Base-by-base conservation (phyloP, 2,797 vertebrate species). In the Thunnus albacares region DNA sequence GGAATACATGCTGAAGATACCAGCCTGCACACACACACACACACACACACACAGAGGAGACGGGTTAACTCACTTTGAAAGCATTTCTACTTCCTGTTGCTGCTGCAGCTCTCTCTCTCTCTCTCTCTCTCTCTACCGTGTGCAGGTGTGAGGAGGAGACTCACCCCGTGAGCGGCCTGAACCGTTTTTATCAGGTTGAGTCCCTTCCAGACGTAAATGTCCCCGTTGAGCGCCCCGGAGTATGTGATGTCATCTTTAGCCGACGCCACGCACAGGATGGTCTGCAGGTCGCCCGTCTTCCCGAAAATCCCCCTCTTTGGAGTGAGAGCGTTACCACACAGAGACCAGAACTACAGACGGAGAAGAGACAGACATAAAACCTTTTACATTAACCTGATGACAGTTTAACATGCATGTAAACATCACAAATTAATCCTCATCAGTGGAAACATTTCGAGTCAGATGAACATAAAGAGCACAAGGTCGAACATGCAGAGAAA, bases 161-260 rank as follows among this genome's bases (percentile, higher is more conserved):
- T 86, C 69, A 99, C 98, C 67, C 97, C 93, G 30, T 99, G 98
- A 1, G 98, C 97, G 9, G 97, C 97, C 94, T 97, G 98, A 45
- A 99, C 94, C 0, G 98, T 99, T 47, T 97, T 95, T 9, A 95
- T 91, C 91, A 99, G 91, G 85, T 92, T 97, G 56, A 98, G 95
- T 28, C 97, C 97, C 92, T 97, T 99, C 98, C 98, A 99, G 53
- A 99, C 96, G 6, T 98, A 99, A 83, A 99, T 95, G 92, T 99
- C 98, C 30, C 98, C 98, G 22, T 98, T 99, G 71, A 99, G 96
- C 71, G 98, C 97, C 38, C 98, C 98, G 0, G 97, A 98, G 86
- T 97, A 98, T 0, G 98, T 99, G 90, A 97, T 65, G 79, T 99
- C 97, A 7, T 98, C 98, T 93, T 97, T 98, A 20, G 97, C 96